phyloP scores from a whole-genome alignment of 1,140 invertebrate species.

The Zaprionus davidi region DNA sequence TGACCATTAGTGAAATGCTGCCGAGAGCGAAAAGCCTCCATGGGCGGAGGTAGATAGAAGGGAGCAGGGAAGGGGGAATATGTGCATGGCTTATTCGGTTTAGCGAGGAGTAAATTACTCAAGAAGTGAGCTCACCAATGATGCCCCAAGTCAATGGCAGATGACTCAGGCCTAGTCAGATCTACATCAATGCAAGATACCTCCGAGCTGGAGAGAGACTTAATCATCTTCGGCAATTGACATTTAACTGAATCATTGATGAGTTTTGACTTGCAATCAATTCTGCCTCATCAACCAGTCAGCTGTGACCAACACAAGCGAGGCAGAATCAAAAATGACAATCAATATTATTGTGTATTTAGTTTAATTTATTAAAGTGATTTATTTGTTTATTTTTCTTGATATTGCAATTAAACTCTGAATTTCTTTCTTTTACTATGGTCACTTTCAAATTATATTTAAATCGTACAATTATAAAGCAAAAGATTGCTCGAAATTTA shows the following conservation, averaged over 20 bases:
- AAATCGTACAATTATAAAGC: background rate
- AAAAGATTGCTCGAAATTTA: background rate
- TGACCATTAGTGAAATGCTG: constrained; percentile 68
- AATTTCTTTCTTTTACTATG: too few species aligned
- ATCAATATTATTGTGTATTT: too few species aligned
- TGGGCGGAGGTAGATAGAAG: background rate
- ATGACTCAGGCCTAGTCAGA: constrained; percentile 1
- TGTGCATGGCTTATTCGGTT: constrained; percentile 71
- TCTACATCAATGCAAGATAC: background rate
- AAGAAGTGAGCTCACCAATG: background rate
- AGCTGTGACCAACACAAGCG: background rate
- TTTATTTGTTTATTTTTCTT: background rate
- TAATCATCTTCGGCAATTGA: background rate
- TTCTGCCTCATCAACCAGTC: background rate
- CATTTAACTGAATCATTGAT: background rate
- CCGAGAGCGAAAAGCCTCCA: constrained; percentile 14
- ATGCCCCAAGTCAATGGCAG: background rate
- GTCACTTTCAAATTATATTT: background rate
- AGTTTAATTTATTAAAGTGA: too few species aligned
- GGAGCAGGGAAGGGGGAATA: constrained; percentile 1
- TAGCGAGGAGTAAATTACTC: constrained; percentile 13
- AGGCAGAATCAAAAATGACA: too few species aligned
- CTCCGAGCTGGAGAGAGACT: background rate
- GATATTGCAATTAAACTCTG: too few species aligned
- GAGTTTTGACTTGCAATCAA: background rate